Conservation (phyloP, 2,797 vertebrate genomes). For the Capromys pilorides region DNA sequence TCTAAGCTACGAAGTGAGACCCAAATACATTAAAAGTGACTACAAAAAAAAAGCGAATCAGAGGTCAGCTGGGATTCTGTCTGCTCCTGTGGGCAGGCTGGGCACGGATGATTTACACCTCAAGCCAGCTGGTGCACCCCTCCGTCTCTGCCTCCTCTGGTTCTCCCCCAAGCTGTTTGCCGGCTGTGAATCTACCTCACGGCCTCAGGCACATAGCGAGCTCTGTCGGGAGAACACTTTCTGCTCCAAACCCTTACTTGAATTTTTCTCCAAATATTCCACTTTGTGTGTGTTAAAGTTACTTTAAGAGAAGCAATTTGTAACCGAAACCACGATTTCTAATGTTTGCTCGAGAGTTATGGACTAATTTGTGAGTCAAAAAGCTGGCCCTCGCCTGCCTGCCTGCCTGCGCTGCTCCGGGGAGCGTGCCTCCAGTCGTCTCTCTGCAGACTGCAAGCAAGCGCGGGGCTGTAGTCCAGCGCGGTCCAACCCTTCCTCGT, state of each 20-base stretch:
- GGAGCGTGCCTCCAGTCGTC: conserved; percentile 25
- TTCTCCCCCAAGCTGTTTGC: neutral
- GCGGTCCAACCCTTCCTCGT: conserved; percentile 37
- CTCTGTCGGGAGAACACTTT: conserved; percentile 3
- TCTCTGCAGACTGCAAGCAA: neutral
- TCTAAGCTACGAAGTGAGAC: no score
- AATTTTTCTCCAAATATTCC: conserved; percentile 11
- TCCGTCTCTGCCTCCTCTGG: neutral
- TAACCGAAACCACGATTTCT: conserved; percentile 46
- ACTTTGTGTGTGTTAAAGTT: neutral
- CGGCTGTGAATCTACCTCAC: neutral
- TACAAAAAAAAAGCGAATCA: neutral
- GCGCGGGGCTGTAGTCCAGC: conserved; percentile 8
- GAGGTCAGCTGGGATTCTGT: conserved; percentile 12
- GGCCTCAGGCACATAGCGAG: neutral
- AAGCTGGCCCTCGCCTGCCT: neutral
- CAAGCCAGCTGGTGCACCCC: neutral
- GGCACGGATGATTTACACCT: conserved; percentile 21
- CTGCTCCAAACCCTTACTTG: neutral
- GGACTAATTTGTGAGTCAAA: conserved; percentile 67
- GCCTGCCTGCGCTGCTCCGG: neutral
- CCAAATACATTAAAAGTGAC: no score
- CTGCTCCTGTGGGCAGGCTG: neutral
- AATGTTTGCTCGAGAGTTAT: conserved; percentile 66
- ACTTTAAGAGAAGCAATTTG: conserved; percentile 45